Percentiles rank a stretch among this genome's conserved stretches.
phyloP scores from a whole-genome alignment of 2,888 invertebrate species.

The Alsophila aescularia region DNA sequence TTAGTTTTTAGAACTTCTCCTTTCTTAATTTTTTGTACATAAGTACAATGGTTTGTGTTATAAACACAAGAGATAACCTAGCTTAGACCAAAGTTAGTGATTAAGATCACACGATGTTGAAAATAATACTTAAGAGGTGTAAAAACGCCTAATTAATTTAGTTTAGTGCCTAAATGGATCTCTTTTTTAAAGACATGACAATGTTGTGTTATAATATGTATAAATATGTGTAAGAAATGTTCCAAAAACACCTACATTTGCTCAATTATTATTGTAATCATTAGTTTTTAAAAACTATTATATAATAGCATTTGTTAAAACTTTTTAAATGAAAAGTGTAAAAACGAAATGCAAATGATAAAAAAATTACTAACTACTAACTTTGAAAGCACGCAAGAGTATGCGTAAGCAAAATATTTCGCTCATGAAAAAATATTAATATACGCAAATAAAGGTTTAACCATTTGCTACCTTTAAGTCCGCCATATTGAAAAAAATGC shows the following conservation, averaged over 20 bases:
- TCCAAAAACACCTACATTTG: conserved; percentile 71
- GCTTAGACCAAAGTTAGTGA: neutral
- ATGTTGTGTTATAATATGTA: conserved; percentile 12
- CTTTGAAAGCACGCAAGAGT: no score
- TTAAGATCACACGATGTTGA: neutral
- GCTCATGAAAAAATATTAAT: no score
- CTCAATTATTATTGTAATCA: conserved; percentile 55
- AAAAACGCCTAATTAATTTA: neutral
- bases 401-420: no score
- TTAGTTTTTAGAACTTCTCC: conserved; percentile 25
- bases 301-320: neutral
- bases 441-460: no score
- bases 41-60: conserved; percentile 37
- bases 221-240: conserved; percentile 37
- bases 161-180: conserved; percentile 38
- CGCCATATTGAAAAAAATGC: no score
- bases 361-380: no score
- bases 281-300: conserved; percentile 15
- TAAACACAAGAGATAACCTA: conserved; percentile 38
- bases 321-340: no score
- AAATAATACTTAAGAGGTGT: neutral
- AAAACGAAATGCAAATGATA: no score
- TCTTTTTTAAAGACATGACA: conserved; percentile 47
- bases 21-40: conserved; percentile 3
- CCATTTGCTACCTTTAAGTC: no score